phyloP scores from a whole-genome alignment of 35 echinoderm and acorn worm genomes.

The Ophiothrix spiculata region DNA sequence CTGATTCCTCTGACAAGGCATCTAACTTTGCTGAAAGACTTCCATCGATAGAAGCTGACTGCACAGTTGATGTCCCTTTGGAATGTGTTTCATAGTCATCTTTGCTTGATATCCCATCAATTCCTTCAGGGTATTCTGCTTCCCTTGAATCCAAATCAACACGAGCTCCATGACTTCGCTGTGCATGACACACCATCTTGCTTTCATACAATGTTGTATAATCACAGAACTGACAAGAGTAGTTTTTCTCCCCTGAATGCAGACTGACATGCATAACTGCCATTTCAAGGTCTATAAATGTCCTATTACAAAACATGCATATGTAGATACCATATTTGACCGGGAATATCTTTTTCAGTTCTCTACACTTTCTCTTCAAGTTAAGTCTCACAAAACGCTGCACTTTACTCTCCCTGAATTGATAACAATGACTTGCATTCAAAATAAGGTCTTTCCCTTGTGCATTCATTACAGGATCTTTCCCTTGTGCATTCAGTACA shows the following conservation, averaged over 20 bases:
- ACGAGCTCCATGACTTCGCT: neutral
- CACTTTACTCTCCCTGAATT: neutral
- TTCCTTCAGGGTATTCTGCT: no score
- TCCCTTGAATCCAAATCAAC: neutral
- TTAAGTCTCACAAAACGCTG: neutral
- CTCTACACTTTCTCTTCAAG: neutral
- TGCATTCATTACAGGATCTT: neutral
- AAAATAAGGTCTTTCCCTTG: neutral
- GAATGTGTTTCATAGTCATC: no score
- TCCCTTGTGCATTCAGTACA: no score
- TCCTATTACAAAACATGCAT: neutral
- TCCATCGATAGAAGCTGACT: no score
- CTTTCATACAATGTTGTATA: neutral
- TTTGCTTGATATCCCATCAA: no score
- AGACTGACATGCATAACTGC: neutral
- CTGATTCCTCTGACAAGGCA: no score
- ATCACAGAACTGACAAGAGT: neutral
- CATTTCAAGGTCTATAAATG: neutral
- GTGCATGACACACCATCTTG: neutral
- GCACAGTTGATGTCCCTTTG: no score
- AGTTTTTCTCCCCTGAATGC: neutral
- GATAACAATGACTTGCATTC: neutral
- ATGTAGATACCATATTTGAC: neutral
- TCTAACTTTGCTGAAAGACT: no score
- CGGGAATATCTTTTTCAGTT: neutral